Evolutionary conservation across 2,797 vertebrate genomes (phyloP).

Genomic region (Fistularia commersonii): DNA sequence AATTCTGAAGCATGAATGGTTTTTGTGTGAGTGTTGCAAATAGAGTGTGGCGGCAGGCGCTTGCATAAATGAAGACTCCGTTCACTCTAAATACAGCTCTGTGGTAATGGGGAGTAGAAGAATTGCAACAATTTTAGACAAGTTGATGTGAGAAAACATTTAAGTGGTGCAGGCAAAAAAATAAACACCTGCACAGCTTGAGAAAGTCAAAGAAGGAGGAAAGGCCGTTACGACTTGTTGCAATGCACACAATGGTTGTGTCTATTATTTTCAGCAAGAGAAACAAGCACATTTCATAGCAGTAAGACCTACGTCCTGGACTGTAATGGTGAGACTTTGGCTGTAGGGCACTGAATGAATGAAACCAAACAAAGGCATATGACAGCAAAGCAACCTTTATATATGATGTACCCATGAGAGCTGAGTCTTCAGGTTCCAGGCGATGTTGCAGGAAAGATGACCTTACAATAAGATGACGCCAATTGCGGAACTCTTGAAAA

Average conservation of each 20-base stretch:
- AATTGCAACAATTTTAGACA: constrained; percentile 43
- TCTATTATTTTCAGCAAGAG: constrained; percentile 39
- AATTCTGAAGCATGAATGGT: constrained; percentile 52
- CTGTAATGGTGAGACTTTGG: constrained; percentile 30
- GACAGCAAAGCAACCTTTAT: constrained; percentile 48
- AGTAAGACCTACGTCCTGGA: constrained; percentile 35
- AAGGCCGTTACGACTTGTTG: constrained; percentile 12
- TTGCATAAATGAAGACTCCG: constrained; percentile 38
- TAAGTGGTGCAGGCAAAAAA: constrained; percentile 17
- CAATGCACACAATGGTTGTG: constrained; percentile 9
- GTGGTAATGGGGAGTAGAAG: constrained; percentile 35
- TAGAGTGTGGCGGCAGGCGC: constrained; percentile 44
- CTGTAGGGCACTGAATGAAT: constrained; percentile 45
- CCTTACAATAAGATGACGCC: constrained; percentile 37
- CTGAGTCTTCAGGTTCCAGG: constrained; percentile 12
- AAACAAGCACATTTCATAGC: constrained; percentile 43
- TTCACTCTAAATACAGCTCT: constrained; percentile 43
- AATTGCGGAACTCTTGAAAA: neutral
- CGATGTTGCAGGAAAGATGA: constrained; percentile 4
- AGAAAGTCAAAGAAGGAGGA: constrained; percentile 26
- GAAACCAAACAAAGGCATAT: constrained; percentile 52
- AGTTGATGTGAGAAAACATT: constrained; percentile 32
- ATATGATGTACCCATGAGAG: no score
- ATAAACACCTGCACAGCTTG: constrained; percentile 45
- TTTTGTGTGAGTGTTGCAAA: constrained; percentile 43